A percentile compares a stretch with the other conserved stretches of the same genome.
These are phyloP conservation scores for Leptopilina boulardi DNA, from an alignment of 1,140 invertebrate species.

Conservation along the genomic window DNA sequence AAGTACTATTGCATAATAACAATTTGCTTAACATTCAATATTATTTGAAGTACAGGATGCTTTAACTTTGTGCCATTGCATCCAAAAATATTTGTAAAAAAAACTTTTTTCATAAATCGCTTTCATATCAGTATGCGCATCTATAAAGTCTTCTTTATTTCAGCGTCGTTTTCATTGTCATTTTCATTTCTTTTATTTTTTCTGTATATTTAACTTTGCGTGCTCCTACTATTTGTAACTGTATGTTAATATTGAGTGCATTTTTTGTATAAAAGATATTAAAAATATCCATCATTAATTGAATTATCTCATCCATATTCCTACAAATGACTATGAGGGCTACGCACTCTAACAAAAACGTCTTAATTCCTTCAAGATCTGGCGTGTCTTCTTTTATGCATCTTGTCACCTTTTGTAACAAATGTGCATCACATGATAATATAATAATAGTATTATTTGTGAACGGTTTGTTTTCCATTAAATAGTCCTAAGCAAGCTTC, in stretches of 20 bases:
- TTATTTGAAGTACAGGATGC: background rate
- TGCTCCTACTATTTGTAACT: background rate
- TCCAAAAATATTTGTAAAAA: constrained; percentile 31
- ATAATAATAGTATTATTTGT: no score
- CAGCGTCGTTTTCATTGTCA: background rate
- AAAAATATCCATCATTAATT: no score
- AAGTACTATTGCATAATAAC: background rate
- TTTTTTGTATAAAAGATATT: background rate
- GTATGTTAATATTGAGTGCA: background rate
- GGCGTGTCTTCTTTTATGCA: no score
- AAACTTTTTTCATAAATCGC: no score
- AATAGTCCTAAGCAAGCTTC: no score
- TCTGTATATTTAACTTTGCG: background rate
- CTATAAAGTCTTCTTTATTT: background rate
- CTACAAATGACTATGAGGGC: no score
- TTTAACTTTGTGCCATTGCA: background rate
- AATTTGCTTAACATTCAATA: background rate
- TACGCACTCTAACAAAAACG: no score
- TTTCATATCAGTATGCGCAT: background rate
- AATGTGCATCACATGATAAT: no score
- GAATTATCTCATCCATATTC: no score
- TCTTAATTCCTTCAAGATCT: no score
- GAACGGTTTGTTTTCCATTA: no score
- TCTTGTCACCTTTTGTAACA: no score
- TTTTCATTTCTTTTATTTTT: background rate